phyloP scores from a whole-genome alignment of 2,888 invertebrate genomes.

The Torymus texanus region DNA sequence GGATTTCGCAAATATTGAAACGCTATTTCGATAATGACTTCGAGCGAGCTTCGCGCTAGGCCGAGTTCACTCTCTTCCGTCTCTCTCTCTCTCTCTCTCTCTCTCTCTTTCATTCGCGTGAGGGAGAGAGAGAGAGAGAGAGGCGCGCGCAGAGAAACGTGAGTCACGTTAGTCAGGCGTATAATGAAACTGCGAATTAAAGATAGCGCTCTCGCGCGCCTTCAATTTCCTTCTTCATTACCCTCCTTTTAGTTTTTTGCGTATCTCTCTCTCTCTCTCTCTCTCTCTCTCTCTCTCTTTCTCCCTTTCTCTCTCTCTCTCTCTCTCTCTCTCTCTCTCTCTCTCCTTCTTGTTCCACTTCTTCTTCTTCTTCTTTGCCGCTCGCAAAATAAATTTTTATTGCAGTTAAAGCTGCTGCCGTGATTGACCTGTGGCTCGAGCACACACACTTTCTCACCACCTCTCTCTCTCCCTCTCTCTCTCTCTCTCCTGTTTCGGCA shows the following conservation, averaged over 20 bases:
- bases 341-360: too few species aligned
- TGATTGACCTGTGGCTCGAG: slow-evolving; percentile 57
- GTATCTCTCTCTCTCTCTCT: slow-evolving; percentile 17
- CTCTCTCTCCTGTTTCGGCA: not conserved
- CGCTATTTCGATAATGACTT: slow-evolving; percentile 42
- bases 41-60: not conserved
- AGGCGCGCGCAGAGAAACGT: slow-evolving; percentile 6
- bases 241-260: slow-evolving; percentile 50
- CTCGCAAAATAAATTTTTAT: slow-evolving; percentile 65
- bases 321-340: slow-evolving; percentile 22
- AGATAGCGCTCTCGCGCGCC: slow-evolving; percentile 43
- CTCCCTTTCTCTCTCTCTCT: slow-evolving; percentile 18
- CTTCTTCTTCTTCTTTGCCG: not conserved
- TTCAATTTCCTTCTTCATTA: slow-evolving; percentile 55
- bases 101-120: not conserved
- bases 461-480: not conserved
- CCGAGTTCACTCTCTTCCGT: not conserved
- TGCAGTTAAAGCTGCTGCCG: slow-evolving; percentile 61
- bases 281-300: slow-evolving; percentile 3
- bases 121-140: too few species aligned
- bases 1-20: slow-evolving; percentile 51
- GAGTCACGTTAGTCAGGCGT: slow-evolving; percentile 46
- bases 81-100: not conserved
- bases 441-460: not conserved
- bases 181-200: slow-evolving; percentile 55